Conservation (phyloP, 2,888 invertebrate genomes). For the Mythimna pallens region DNA sequence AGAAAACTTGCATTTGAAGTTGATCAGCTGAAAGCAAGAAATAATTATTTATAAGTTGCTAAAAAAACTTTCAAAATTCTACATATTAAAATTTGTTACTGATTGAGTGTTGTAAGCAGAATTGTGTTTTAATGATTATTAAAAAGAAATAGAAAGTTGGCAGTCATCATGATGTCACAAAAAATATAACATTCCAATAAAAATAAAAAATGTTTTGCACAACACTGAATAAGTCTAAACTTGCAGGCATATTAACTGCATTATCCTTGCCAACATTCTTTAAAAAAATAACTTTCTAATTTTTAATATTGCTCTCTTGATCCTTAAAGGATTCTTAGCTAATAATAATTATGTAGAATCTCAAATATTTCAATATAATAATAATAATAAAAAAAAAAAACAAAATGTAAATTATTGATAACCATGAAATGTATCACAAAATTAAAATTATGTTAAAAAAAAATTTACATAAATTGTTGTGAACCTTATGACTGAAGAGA, state of each 20-base stretch:
- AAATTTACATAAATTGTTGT: slow-evolving; percentile 40
- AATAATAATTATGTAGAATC: slow-evolving; percentile 21
- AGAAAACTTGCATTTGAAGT: slow-evolving; percentile 86
- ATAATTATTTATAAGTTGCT: slow-evolving; percentile 64
- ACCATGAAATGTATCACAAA: slow-evolving; percentile 44
- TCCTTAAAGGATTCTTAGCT: slow-evolving; percentile 8
- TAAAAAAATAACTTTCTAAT: neutral
- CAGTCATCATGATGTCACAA: slow-evolving; percentile 14
- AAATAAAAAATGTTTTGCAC: neutral
- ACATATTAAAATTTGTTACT: slow-evolving; percentile 19
- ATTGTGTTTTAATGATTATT: neutral
- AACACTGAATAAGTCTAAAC: slow-evolving; percentile 16
- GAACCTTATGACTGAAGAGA: slow-evolving; percentile 33
- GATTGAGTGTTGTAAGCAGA: slow-evolving; percentile 29
- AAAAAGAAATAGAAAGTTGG: slow-evolving; percentile 8
- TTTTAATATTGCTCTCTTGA: slow-evolving; percentile 26
- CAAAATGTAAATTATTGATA: slow-evolving; percentile 12
- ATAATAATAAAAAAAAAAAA: slow-evolving; percentile 3
- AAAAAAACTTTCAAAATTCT: slow-evolving; percentile 31
- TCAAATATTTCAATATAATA: slow-evolving; percentile 12
- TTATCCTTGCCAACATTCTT: slow-evolving; percentile 17
- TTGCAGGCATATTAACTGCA: slow-evolving; percentile 17
- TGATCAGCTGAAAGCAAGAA: slow-evolving; percentile 82
- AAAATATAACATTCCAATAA: slow-evolving; percentile 46
- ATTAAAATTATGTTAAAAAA: slow-evolving; percentile 24